Conservation (phyloP, 2,797 vertebrate genomes). For the Poecilia wingei region DNA sequence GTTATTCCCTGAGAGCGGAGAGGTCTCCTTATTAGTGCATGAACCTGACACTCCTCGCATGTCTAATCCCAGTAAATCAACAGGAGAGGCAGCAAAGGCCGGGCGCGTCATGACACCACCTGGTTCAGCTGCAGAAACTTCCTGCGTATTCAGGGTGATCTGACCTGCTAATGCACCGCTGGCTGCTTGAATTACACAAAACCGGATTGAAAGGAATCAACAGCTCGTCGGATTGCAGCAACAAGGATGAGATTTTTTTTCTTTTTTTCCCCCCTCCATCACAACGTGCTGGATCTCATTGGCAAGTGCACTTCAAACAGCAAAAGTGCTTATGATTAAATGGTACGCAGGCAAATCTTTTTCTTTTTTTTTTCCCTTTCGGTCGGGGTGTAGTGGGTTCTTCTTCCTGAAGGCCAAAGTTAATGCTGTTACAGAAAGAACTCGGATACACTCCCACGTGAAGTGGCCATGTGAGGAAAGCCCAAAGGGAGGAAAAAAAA, state of each 20-base stretch:
- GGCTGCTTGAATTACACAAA: conserved; percentile 49
- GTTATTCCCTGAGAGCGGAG: conserved; percentile 73
- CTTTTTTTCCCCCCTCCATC: conserved; percentile 18
- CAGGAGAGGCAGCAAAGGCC: conserved; percentile 43
- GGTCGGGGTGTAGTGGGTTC: conserved; percentile 48
- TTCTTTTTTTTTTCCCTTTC: conserved; percentile 16
- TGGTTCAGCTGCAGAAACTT: conserved; percentile 36
- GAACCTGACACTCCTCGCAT: conserved; percentile 63
- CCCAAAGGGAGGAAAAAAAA: conserved; percentile 62
- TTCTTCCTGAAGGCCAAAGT: conserved; percentile 79
- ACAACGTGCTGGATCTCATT: conserved; percentile 63
- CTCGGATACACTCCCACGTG: conserved; percentile 75
- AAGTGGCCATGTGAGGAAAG: conserved; percentile 76
- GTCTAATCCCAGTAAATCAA: conserved; percentile 57
- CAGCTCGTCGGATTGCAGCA: conserved; percentile 38
- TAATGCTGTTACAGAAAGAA: conserved; percentile 78
- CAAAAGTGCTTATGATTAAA: conserved; percentile 78
- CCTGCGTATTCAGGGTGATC: conserved; percentile 40
- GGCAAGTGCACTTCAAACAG: conserved; percentile 74
- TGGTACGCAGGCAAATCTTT: conserved; percentile 67
- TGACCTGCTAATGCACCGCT: conserved; percentile 29
- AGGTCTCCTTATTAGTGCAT: conserved; percentile 65
- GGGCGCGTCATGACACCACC: conserved; percentile 39
- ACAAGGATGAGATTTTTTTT: conserved; percentile 55
- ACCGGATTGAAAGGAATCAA: conserved; percentile 59